Base-by-base conservation (phyloP, 2,113 vertebrate genomes). In the Channa maculata region DNA sequence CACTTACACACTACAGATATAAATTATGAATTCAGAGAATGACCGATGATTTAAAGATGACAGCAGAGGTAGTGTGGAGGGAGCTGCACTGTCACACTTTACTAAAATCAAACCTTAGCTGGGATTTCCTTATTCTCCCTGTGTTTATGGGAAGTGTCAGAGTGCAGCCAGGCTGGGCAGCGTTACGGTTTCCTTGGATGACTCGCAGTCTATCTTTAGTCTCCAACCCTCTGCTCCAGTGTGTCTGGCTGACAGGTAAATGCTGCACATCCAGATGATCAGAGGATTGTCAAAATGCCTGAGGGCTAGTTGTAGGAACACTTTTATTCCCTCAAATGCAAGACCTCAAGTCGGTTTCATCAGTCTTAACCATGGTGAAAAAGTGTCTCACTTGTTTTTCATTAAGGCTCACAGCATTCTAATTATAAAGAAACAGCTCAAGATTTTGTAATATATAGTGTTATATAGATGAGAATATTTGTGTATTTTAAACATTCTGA, bases 11-110 rank as follows among this genome's bases (percentile, higher is more conserved):
- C 51, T 49, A 51, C 58, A 38, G 55, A 46, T 66, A 84, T 83
- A 71, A 90, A 91, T 87, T 85, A 88, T 79, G 59, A 63, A 87
- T 86, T 64, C 53, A 60, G 65, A 77, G 75, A 84, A 71, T 71
- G 64, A 80, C 37, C 24, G 75, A 88, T 89, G 72, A 89, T 87
- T 92, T 83, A 87, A 88, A 89, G 76, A 90, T 83, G 87, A 81
- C 71, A 62, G 73, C 3, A 10, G 58, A 64, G 73, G 69, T 51
- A 43, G 71, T 41, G 71, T 48, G 64, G 65, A 65, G 64, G 65
- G 78, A 73, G 78, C 87, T 50, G 52, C 33, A 4, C 75, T 85
- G 82, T 86, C 87, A 84, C 58, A 79, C 49, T 15, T 59, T 59
- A 54, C 72, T 74, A 76, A 51, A 89, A 65, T 89, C 86, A 84